Conservation (phyloP, 2,113 vertebrate species). For the Uropsilus gracilis region DNA sequence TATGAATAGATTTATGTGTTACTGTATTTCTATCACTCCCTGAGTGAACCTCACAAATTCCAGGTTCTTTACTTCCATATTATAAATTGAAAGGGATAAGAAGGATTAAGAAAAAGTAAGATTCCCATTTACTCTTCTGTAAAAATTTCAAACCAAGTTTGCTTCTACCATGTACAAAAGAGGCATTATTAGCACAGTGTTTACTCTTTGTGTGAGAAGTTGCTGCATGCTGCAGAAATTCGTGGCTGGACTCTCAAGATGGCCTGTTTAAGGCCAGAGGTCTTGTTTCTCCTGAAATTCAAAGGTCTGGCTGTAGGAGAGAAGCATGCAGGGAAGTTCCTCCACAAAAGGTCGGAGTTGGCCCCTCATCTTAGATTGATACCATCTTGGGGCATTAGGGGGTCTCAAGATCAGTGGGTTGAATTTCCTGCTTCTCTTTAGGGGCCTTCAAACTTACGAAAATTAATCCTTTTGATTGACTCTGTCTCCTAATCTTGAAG, state of each 20-base stretch:
- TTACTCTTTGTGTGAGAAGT: slow-evolving; percentile 67
- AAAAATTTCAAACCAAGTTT: slow-evolving; percentile 69
- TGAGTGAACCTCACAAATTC: slow-evolving; percentile 50
- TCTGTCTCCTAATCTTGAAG: slow-evolving; percentile 76
- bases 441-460: slow-evolving; percentile 71
- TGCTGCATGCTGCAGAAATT: slow-evolving; percentile 58
- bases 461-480: slow-evolving; percentile 80
- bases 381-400: slow-evolving; percentile 71
- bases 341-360: slow-evolving; percentile 61
- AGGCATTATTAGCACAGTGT: slow-evolving; percentile 12
- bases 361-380: slow-evolving; percentile 67
- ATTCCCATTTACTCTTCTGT: slow-evolving; percentile 66
- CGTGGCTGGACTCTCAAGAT: slow-evolving; percentile 44
- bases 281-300: slow-evolving; percentile 67
- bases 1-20: slow-evolving; percentile 58
- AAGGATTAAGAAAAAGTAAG: slow-evolving; percentile 70
- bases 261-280: slow-evolving; percentile 67
- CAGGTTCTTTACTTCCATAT: slow-evolving; percentile 49
- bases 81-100: slow-evolving; percentile 69
- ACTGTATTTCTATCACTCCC: slow-evolving; percentile 54
- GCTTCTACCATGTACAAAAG: slow-evolving; percentile 41
- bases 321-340: slow-evolving; percentile 59
- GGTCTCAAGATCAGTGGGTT: slow-evolving; percentile 72
- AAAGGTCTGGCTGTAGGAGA: slow-evolving; percentile 68
- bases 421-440: slow-evolving; percentile 72